These are phyloP conservation scores for Sebastes steindachneri DNA, from an alignment of 2,797 vertebrate genomes.

Conservation along the genomic window DNA sequence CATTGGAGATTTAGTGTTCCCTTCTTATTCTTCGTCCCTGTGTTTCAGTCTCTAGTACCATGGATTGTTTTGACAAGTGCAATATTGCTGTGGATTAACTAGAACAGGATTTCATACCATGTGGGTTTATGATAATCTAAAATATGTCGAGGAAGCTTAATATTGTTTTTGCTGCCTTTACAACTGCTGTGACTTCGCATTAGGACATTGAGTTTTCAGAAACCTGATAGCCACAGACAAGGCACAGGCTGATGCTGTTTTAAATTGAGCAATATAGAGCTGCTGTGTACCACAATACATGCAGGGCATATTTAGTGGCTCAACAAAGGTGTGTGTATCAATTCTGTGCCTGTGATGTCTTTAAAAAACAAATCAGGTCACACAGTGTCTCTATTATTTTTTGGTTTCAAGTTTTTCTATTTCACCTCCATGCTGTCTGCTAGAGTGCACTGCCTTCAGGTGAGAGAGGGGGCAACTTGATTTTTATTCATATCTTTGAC, in stretches of 20 bases:
- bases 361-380: not conserved
- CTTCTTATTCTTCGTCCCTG: not conserved
- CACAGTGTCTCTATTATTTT: not conserved
- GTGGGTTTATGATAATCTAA: conserved; percentile 55
- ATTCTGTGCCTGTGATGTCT: not conserved
- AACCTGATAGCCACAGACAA: conserved; percentile 10
- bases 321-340: not conserved
- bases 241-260: conserved; percentile 4
- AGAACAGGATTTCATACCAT: conserved; percentile 38
- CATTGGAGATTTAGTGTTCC: not conserved
- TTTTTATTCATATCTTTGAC: conserved; percentile 11
- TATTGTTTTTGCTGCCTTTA: conserved; percentile 42
- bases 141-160: conserved; percentile 42
- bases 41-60: conserved; percentile 16
- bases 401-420: not conserved
- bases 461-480: not conserved
- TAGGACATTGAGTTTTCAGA: conserved; percentile 19
- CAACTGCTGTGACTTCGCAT: conserved; percentile 26
- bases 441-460: not conserved
- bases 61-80: conserved; percentile 48
- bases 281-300: not conserved
- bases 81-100: conserved; percentile 63
- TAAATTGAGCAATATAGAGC: not conserved
- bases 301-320: not conserved
- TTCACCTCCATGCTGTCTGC: not conserved